Conservation (phyloP, 2,888 invertebrate genomes). For the Drosophila paranaensis region DNA sequence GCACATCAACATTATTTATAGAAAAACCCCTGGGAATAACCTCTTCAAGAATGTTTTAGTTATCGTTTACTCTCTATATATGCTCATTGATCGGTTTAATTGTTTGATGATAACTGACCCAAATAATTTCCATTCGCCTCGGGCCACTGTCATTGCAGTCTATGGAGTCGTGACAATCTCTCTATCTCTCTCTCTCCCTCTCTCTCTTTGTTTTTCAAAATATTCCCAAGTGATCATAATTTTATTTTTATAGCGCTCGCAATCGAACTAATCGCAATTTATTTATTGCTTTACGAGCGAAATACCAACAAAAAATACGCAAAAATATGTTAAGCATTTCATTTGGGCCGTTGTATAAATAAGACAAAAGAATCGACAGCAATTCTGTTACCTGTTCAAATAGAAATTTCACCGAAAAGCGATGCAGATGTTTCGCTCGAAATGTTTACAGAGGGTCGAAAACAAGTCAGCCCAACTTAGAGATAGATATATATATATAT, state of each 20-base stretch:
- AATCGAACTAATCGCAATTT: slow-evolving; percentile 20
- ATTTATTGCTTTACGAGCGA: slow-evolving; percentile 19
- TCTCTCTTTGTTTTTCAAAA: neutral
- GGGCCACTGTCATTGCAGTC: neutral
- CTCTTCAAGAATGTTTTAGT: neutral
- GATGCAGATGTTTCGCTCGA: slow-evolving; percentile 49
- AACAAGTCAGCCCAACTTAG: slow-evolving; percentile 32
- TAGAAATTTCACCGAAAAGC: slow-evolving; percentile 43
- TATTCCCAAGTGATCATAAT: neutral
- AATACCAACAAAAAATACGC: neutral
- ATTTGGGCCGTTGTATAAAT: slow-evolving; percentile 29
- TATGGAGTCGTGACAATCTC: slow-evolving; percentile 6
- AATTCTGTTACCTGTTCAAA: slow-evolving; percentile 62
- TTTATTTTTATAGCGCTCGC: slow-evolving; percentile 6
- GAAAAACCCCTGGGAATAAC: neutral
- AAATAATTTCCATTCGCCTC: slow-evolving; percentile 15
- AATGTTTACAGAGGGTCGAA: slow-evolving; percentile 43
- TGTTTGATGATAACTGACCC: slow-evolving; percentile 50
- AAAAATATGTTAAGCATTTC: slow-evolving; percentile 26
- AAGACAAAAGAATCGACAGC: slow-evolving; percentile 19
- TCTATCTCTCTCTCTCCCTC: no score
- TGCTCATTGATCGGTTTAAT: slow-evolving; percentile 45
- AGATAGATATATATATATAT: slow-evolving; percentile 20
- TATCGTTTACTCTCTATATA: slow-evolving; percentile 3
- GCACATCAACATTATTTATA: neutral